Conservation (phyloP, 2,888 invertebrate species). For the Lasioglossum villosulum region DNA sequence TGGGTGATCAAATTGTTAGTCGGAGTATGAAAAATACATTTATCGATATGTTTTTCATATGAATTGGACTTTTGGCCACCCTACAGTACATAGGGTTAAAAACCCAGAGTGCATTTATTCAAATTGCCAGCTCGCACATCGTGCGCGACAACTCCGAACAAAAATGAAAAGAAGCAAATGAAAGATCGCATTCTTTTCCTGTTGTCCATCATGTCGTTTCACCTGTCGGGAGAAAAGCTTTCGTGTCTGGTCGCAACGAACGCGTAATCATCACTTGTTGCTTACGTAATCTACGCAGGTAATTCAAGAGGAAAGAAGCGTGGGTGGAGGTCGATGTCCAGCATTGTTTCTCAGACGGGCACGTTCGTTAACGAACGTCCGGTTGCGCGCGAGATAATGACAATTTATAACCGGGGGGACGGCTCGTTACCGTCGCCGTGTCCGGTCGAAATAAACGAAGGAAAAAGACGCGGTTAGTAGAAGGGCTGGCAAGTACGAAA, state of each 20-base stretch:
- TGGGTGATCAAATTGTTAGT: not conserved
- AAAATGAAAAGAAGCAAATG: not conserved
- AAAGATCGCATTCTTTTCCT: not conserved
- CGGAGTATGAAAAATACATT: not conserved
- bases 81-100: no score
- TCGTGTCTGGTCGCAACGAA: constrained; percentile 34
- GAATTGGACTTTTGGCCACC: not conserved
- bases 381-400: constrained; percentile 45
- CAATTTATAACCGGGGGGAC: constrained; percentile 54
- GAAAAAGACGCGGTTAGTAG: not conserved
- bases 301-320: constrained; percentile 34
- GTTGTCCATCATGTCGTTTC: not conserved
- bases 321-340: constrained; percentile 33
- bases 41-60: no score
- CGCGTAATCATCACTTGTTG: constrained; percentile 69
- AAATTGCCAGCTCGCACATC: not conserved
- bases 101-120: not conserved
- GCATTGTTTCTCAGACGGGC: constrained; percentile 48
- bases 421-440: constrained; percentile 47
- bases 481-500: not conserved
- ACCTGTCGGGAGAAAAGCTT: not conserved
- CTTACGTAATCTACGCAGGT: constrained; percentile 59
- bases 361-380: constrained; percentile 61
- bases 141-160: not conserved
- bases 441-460: constrained; percentile 31